Evolutionary conservation across 2,797 vertebrate species (phyloP).

Genomic region (Pipistrellus nathusii): DNA sequence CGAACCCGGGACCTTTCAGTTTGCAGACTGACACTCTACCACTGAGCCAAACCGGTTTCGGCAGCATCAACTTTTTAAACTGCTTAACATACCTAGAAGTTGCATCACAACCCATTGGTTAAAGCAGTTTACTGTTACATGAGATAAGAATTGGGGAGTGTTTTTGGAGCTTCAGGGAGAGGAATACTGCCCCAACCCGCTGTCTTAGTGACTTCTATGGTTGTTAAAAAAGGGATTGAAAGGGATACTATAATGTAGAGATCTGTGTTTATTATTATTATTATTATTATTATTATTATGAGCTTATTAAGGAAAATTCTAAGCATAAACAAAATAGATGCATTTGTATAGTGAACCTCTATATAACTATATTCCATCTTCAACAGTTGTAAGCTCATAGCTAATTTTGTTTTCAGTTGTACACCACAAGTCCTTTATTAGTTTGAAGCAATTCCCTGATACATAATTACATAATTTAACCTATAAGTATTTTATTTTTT

Average conservation of each 20-base stretch:
- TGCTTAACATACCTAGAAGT: background rate
- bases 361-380: background rate
- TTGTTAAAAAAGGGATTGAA: constrained; percentile 29
- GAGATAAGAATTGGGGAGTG: background rate
- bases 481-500: background rate
- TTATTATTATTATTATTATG: background rate
- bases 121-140: background rate
- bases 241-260: background rate
- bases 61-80: background rate
- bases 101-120: background rate
- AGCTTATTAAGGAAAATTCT: constrained; percentile 9
- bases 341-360: background rate
- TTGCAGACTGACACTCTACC: too few relatives aligned
- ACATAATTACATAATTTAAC: background rate
- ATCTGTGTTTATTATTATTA: background rate
- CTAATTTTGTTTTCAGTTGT: constrained; percentile 23
- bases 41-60: too few relatives aligned
- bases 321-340: constrained; percentile 5
- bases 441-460: constrained; percentile 32
- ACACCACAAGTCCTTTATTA: background rate
- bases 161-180: background rate
- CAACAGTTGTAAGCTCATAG: background rate
- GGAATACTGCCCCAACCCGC: background rate
- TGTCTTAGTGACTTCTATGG: background rate
- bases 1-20: too few relatives aligned